Percentiles rank a stretch among this genome's conserved stretches.
Evolutionary conservation across 2,888 invertebrate genomes (phyloP).

Genomic region (Lissonota sp.): DNA sequence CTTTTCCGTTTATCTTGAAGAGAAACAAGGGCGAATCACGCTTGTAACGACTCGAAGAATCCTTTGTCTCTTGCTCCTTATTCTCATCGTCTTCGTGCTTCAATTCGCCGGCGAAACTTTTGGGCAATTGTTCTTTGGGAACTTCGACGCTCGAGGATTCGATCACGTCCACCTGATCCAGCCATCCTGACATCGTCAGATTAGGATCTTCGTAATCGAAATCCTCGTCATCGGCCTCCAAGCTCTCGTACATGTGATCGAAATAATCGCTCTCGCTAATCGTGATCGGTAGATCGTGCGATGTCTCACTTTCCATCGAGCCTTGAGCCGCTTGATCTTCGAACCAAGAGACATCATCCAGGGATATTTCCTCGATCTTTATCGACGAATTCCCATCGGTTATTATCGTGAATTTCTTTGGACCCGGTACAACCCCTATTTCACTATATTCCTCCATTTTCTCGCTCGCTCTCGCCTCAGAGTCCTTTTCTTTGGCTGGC

Average conservation of each 20-base stretch:
- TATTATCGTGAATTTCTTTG: constrained; percentile 59
- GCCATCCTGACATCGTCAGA: constrained; percentile 18
- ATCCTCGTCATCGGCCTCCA: constrained; percentile 62
- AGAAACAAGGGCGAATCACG: constrained; percentile 56
- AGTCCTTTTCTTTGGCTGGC: neutral
- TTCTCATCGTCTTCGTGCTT: constrained; percentile 9
- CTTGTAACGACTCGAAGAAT: constrained; percentile 41
- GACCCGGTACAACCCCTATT: constrained; percentile 20
- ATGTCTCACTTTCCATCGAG: constrained; percentile 11
- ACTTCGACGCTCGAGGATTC: constrained; percentile 50
- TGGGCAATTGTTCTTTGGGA: neutral
- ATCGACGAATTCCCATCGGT: constrained; percentile 60
- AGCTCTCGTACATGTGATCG: constrained; percentile 66
- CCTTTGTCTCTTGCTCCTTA: neutral
- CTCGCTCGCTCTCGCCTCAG: neutral
- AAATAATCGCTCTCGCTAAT: constrained; percentile 53
- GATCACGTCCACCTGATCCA: constrained; percentile 54
- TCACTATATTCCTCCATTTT: neutral
- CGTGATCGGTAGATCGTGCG: neutral
- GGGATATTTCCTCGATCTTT: constrained; percentile 49
- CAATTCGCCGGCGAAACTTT: neutral
- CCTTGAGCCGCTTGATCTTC: constrained; percentile 38
- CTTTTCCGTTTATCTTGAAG: constrained; percentile 45
- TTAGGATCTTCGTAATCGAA: constrained; percentile 61
- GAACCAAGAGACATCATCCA: neutral